Evolutionary conservation across 2,113 vertebrate genomes (phyloP).

Genomic region (Marmota monax): DNA sequence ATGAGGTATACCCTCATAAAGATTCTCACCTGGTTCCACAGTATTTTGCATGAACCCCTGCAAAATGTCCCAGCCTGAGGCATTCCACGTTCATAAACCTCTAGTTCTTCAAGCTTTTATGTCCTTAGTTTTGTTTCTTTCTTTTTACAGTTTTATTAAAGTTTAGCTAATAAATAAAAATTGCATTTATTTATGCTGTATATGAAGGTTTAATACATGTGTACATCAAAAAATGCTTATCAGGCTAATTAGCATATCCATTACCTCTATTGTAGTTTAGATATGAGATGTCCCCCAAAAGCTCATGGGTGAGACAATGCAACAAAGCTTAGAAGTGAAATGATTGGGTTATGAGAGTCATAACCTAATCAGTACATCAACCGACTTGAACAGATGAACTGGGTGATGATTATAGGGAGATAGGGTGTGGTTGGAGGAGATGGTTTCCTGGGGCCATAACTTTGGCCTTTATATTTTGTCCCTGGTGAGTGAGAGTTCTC

Average conservation of each 20-base stretch:
- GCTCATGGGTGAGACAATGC: too few species aligned
- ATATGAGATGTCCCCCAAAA: too few species aligned
- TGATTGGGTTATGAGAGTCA: too few species aligned
- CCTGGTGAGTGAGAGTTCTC: too few species aligned
- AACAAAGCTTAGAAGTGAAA: too few species aligned
- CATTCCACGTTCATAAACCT: slow-evolving; percentile 38
- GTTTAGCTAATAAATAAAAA: background rate
- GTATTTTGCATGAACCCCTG: background rate
- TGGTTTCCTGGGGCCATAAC: too few species aligned
- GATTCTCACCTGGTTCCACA: background rate
- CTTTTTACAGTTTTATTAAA: background rate
- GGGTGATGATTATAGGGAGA: too few species aligned
- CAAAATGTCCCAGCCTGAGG: slow-evolving; percentile 14
- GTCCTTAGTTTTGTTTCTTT: slow-evolving; percentile 5
- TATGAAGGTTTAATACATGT: background rate
- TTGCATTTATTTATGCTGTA: background rate
- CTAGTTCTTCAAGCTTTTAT: slow-evolving; percentile 39
- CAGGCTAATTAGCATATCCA: background rate
- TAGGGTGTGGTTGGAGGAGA: too few species aligned
- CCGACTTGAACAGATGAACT: too few species aligned
- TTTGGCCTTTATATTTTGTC: too few species aligned
- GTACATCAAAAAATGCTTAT: background rate
- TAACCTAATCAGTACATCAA: too few species aligned
- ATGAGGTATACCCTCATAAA: slow-evolving; percentile 35
- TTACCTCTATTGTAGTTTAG: background rate